Evolutionary conservation across 2,888 invertebrate genomes (phyloP).

Genomic region (Dynastes hyllus): DNA sequence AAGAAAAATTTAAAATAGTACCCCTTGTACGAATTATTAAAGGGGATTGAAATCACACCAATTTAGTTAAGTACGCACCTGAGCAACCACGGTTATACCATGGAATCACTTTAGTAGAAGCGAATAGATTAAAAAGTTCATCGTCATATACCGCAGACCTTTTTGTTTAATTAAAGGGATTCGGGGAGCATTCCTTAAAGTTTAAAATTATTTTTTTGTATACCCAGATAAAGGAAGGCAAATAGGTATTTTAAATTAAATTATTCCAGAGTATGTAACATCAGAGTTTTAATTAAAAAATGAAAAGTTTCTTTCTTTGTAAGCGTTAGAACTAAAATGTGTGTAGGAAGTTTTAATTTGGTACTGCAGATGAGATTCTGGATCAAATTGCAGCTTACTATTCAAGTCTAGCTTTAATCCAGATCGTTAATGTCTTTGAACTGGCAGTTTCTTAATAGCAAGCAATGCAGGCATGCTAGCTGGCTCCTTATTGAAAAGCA

Average conservation of each 20-base stretch:
- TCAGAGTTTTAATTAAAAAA: constrained; percentile 1
- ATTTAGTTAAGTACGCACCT: background rate
- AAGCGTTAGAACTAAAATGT: background rate
- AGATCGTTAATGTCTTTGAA: too few relatives aligned
- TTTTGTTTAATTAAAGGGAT: constrained; percentile 2
- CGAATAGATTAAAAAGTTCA: background rate
- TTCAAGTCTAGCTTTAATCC: too few relatives aligned
- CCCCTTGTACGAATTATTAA: too few relatives aligned
- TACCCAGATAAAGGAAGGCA: background rate
- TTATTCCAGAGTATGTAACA: too few relatives aligned
- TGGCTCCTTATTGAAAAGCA: too few relatives aligned
- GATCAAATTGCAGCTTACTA: too few relatives aligned
- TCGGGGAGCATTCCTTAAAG: background rate
- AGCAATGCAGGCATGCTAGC: too few relatives aligned
- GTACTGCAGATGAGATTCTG: background rate
- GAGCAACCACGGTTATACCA: background rate
- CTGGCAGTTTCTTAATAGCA: too few relatives aligned
- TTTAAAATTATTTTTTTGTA: background rate
- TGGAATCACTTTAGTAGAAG: background rate
- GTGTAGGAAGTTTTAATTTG: background rate
- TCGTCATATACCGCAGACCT: background rate
- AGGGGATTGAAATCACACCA: background rate
- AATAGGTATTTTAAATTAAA: too few relatives aligned
- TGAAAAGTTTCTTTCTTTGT: background rate
- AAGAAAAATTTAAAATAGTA: too few relatives aligned